These are phyloP conservation scores for Urocyon cinereoargenteus DNA, from an alignment of 2,797 vertebrate species.

Conservation along the genomic window DNA sequence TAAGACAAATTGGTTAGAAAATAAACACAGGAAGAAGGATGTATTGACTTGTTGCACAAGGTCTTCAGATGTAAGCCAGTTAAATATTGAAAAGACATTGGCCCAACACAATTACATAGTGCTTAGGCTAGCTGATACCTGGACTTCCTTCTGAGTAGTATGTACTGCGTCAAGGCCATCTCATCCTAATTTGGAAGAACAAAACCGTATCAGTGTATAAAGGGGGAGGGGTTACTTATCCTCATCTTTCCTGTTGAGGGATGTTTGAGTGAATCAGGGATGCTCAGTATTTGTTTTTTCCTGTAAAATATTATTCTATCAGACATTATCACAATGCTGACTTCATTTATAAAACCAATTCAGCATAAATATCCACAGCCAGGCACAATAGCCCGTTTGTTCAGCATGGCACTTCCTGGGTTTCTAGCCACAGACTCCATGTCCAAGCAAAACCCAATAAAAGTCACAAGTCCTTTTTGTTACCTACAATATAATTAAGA, in stretches of 20 bases:
- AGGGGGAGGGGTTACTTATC: not conserved
- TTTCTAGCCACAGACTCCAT: not conserved
- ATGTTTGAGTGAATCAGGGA: not conserved
- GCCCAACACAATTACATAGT: not conserved
- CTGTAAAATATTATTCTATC: not conserved
- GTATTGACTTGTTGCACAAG: not conserved
- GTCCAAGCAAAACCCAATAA: not conserved
- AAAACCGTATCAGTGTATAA: not conserved
- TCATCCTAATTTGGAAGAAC: not conserved
- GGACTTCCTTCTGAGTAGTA: not conserved
- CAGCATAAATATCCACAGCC: not conserved
- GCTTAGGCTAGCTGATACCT: not conserved
- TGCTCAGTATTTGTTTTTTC: not conserved
- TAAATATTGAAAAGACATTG: conserved; percentile 1
- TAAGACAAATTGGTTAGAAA: conserved; percentile 19
- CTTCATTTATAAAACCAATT: not conserved
- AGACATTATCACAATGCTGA: not conserved
- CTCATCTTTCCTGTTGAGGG: not conserved
- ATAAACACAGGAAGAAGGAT: not conserved
- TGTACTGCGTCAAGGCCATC: not conserved
- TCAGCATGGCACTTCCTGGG: fast-evolving
- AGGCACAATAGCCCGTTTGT: not conserved
- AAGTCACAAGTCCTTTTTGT: not conserved
- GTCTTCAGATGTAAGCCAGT: not conserved
- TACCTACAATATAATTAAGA: not conserved